phyloP scores from a whole-genome alignment of 2,113 vertebrate genomes.

The Loxodonta africana region DNA sequence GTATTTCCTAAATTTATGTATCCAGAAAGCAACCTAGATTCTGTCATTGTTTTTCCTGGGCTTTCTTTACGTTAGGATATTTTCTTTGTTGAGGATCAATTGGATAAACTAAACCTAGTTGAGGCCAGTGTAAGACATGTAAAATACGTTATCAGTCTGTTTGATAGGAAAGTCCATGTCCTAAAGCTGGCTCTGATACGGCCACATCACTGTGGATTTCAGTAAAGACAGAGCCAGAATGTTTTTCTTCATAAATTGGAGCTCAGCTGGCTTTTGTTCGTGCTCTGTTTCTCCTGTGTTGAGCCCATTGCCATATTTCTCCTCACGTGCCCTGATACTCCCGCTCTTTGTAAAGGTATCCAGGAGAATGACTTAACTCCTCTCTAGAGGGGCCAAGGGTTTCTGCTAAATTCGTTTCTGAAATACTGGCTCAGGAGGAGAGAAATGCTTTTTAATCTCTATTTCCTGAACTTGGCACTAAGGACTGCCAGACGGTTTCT shows the following conservation, averaged over 20 bases:
- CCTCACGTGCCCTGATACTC: not conserved
- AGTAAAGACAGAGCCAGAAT: not conserved
- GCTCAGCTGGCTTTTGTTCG: not conserved
- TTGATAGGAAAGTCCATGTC: not conserved
- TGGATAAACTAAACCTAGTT: not conserved
- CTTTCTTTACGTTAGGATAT: not conserved
- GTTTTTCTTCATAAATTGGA: not conserved
- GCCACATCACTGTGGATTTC: not conserved
- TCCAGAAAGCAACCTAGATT: not conserved
- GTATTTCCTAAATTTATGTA: not conserved
- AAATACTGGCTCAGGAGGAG: not conserved
- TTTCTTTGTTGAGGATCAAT: not conserved
- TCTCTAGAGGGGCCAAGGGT: not conserved
- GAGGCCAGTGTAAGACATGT: rapidly evolving
- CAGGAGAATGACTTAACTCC: not conserved
- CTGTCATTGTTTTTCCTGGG: no score
- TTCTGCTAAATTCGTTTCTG: not conserved
- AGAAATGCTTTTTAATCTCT: not conserved
- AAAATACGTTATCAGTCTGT: not conserved
- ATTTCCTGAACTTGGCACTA: no score
- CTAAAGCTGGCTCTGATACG: not conserved
- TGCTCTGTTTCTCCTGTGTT: not conserved
- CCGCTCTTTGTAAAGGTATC: not conserved
- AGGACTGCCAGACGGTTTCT: no score
- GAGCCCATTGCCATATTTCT: not conserved